Conservation (phyloP, 1,140 invertebrate genomes). For the Schlechtendalia chinensis region DNA sequence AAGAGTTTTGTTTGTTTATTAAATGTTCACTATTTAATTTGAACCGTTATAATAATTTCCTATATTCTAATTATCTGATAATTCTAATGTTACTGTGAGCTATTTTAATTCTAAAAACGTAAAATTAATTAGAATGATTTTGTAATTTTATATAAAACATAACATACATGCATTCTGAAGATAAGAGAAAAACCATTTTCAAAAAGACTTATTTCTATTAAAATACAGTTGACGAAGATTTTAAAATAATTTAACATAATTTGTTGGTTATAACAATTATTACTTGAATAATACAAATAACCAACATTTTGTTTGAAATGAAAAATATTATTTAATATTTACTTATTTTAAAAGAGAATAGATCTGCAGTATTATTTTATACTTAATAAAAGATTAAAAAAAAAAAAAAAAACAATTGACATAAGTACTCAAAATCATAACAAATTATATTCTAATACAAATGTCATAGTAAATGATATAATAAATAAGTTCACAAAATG, state of each 20-base stretch:
- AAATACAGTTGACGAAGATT: constrained; percentile 40
- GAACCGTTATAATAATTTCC: not conserved
- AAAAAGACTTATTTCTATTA: constrained; percentile 45
- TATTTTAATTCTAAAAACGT: constrained; percentile 7
- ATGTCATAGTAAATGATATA: not conserved
- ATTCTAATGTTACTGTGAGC: constrained; percentile 5
- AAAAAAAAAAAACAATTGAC: not conserved
- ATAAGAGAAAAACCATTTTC: not conserved
- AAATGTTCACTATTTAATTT: not conserved
- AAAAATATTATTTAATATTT: not conserved
- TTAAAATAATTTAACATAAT: constrained; percentile 22
- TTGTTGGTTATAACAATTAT: not conserved
- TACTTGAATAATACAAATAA: not conserved
- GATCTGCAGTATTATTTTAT: not conserved
- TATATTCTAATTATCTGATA: constrained; percentile 14
- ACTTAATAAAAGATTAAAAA: not conserved
- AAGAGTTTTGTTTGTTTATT: not conserved
- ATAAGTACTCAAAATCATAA: constrained; percentile 20
- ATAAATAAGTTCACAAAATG: constrained; percentile 17
- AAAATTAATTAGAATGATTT: constrained; percentile 22
- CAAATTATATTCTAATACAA: constrained; percentile 13
- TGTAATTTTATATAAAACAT: constrained; percentile 12
- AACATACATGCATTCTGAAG: not conserved
- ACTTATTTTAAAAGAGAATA: not conserved
- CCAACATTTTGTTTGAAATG: not conserved